Conservation (phyloP, 2,888 invertebrate genomes). For the Andrena chrysosceles region DNA sequence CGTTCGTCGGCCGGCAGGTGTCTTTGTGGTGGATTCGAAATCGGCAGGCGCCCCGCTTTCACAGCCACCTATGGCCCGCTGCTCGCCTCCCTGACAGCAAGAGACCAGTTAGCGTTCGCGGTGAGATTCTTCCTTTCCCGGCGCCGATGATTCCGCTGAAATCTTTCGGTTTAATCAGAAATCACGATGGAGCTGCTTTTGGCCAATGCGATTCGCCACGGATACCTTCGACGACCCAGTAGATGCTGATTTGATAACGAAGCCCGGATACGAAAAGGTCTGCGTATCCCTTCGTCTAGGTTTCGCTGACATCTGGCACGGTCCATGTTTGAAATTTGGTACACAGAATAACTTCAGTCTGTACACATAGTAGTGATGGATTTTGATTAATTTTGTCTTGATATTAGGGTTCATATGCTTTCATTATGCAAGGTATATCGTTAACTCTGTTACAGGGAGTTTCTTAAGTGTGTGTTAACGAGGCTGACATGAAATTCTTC, state of each 20-base stretch:
- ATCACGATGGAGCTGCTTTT: slow-evolving; percentile 31
- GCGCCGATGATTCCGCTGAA: slow-evolving; percentile 32
- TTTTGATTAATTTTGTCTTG: no score
- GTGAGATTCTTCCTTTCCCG: slow-evolving; percentile 26
- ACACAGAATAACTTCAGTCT: no score
- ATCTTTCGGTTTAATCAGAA: slow-evolving; percentile 54
- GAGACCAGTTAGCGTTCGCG: slow-evolving; percentile 47
- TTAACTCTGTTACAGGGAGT: no score
- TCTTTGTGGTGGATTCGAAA: slow-evolving; percentile 37
- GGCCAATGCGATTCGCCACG: slow-evolving; percentile 6
- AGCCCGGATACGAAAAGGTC: not conserved
- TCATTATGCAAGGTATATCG: no score
- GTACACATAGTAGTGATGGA: no score
- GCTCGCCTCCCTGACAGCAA: not conserved
- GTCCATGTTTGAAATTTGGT: not conserved
- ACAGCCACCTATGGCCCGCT: not conserved
- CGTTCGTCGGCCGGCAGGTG: slow-evolving; percentile 16
- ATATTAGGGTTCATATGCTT: no score
- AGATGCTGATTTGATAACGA: slow-evolving; percentile 37
- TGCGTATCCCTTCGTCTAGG: not conserved
- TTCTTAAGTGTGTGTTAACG: no score
- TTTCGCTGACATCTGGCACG: not conserved
- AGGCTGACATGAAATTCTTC: no score
- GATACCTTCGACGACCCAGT: not conserved
- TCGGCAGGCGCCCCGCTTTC: slow-evolving; percentile 40